Evolutionary conservation across 2,888 invertebrate genomes (phyloP), one percentile per base, ranked within the genome.

Genomic region (Gastracanthus pulcherrimus): DNA sequence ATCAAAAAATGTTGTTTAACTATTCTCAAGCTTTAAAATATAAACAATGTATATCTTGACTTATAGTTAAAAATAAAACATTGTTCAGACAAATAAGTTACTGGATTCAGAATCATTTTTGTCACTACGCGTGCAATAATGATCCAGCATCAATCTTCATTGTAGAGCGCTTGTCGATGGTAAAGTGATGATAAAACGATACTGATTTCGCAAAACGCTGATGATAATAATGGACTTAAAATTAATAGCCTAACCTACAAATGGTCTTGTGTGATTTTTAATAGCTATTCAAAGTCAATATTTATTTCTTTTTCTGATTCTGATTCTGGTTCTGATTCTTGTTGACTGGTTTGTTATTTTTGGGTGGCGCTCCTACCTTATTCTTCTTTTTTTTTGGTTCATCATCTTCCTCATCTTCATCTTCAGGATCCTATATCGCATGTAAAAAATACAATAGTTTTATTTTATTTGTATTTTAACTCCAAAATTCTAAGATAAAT

Each of bases 301-400:
- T 83, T 91, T 91, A 91, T 91, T 91, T 91, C 89, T 91, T 82
- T 80, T 82, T 80, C 55, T 82, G 82, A 80, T 76, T 82, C 55
- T 76, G 76, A 31, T 75, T 83, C 64, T 83, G 76, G 62, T 83
- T 91, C 89, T 91, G 90, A 87, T 91, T 90, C 88, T 90, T 91
- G 87, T 89, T 89, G 82, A 88, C 90, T 87, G 90, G 91, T 92
- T 93, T 93, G 92, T 96, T 95, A 92, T 95, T 95, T 94, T 95
- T 95, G 92, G 95, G 94, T 87, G 92, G 93, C 86, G 94, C 94
- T 80, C 94, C 94, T 91, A 95, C 92, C 93, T 96, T 96, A 92
- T 95, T 94, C 89, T 95, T 95, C 92, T 96, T 96, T 92, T 95
- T 95, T 92, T 96, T 96, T 87, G 96, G 95, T 92, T 95, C 95